Conservation (phyloP, 1,140 invertebrate genomes). For the Pseudomyrmex flavicornis region DNA sequence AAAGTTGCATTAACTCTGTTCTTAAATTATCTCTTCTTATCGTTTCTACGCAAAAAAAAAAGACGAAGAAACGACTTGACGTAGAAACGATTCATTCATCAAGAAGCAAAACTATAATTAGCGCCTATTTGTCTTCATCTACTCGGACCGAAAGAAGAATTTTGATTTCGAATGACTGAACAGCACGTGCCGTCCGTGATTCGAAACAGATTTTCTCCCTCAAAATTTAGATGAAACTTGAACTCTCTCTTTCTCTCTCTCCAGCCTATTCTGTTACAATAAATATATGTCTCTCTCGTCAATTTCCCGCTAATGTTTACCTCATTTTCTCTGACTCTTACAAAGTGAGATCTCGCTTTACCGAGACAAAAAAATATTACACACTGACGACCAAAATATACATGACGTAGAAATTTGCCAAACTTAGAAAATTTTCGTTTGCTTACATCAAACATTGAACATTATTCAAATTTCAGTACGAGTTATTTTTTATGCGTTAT, state of each 20-base stretch:
- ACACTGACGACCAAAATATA: too few species aligned
- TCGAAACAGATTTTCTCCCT: slow-evolving; percentile 52
- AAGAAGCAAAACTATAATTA: slow-evolving; percentile 27
- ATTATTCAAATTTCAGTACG: not conserved
- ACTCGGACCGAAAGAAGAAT: slow-evolving; percentile 4
- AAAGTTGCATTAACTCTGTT: slow-evolving; percentile 2
- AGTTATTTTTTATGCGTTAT: not conserved
- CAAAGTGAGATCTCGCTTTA: not conserved
- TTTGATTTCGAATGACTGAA: slow-evolving; percentile 9
- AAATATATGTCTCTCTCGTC: too few species aligned
- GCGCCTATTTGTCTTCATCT: slow-evolving; percentile 42
- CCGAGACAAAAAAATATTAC: too few species aligned
- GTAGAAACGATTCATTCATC: not conserved
- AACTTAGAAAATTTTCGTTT: not conserved
- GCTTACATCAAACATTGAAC: not conserved
- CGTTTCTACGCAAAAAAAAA: not conserved
- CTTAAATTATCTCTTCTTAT: slow-evolving; percentile 13
- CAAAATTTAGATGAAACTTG: slow-evolving; percentile 20
- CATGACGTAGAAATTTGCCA: not conserved
- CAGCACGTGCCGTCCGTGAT: slow-evolving; percentile 39
- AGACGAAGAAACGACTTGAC: not conserved
- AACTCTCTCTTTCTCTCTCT: too few species aligned
- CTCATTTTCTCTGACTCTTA: not conserved
- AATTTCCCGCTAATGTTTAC: not conserved
- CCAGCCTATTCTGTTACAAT: too few species aligned